These are phyloP conservation scores for Leuciscus waleckii DNA, from an alignment of 2,797 vertebrate species.

Conservation along the genomic window DNA sequence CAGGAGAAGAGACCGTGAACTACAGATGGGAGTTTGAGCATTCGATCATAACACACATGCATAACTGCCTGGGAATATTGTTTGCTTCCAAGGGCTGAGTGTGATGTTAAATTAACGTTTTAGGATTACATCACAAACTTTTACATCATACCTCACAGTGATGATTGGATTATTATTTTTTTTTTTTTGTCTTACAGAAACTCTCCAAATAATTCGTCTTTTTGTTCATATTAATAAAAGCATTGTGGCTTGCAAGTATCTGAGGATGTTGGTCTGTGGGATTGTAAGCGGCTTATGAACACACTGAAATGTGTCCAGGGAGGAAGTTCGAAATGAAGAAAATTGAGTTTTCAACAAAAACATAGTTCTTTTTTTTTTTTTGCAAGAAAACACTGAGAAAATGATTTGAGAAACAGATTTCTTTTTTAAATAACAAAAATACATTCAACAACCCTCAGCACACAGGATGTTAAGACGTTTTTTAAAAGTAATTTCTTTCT, in stretches of 20 bases:
- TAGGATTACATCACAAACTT: constrained; percentile 27
- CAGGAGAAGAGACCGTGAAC: constrained; percentile 14
- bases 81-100: constrained; percentile 1
- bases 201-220: background rate
- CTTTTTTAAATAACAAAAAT: background rate
- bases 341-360: constrained; percentile 45
- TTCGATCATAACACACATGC: background rate
- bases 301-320: constrained; percentile 20
- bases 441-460: background rate
- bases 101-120: constrained; percentile 1
- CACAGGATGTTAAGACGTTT: background rate
- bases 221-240: background rate
- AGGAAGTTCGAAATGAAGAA: constrained; percentile 14
- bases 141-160: background rate
- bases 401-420: constrained; percentile 16
- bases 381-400: constrained; percentile 4
- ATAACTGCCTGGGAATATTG: background rate
- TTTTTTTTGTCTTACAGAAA: background rate
- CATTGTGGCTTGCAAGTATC: background rate
- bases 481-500: background rate
- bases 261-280: background rate
- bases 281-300: constrained; percentile 22
- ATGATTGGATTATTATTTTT: background rate
- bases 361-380: background rate
- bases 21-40: constrained; percentile 25